Base-by-base conservation (phyloP, 2,797 vertebrate species). In the Sebastes flavidus region DNA sequence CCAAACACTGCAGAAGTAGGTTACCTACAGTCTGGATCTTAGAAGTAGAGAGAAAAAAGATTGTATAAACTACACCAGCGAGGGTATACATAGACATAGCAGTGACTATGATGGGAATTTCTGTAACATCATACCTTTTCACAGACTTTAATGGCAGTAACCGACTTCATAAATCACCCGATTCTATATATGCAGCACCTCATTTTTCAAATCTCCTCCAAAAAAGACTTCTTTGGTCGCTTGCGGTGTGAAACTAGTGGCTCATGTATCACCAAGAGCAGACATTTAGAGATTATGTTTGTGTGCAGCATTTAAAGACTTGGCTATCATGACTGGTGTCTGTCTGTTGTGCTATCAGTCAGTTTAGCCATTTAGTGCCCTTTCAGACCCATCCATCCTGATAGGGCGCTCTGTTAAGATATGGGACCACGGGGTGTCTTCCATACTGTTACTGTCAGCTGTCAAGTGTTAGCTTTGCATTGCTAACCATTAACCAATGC, bases 371-470 rank as follows among this genome's bases (percentile, higher is more conserved):
- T 84, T 86, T 80, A 91, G 83, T 85, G 86, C 87, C 77, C 84
- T 83, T n/a, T 83, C 87, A 87, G 82, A 82, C 82, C 73, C 83
- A 91, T 95, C 91, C 76, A 77, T 94, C 92, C 88, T 93, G 95
- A 96, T 95, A 94, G 83, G 76, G 59, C 2, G 24, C 75, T 82
- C 82, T 77, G 86, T 85, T 87, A 32, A 94, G 93, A 95, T 94
- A 91, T 75, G 76, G 61, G 77, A 80, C 89, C 30, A n/a, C 16
- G 82, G 91, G 90, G 85, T 89, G 92, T 92, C 89, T 93, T 91
- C 88, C 90, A 91, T 88, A 82, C 86, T 93, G 93, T 92, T 92
- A 90, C 85, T 88, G 89, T 94, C 89, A 93, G 75, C 74, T 92
- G 91, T 91, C 87, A 87, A 82, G 66, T 16, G 18, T 65, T 80